phyloP scores from a whole-genome alignment of 1,140 invertebrate species.

The Solenopsis fugax region DNA sequence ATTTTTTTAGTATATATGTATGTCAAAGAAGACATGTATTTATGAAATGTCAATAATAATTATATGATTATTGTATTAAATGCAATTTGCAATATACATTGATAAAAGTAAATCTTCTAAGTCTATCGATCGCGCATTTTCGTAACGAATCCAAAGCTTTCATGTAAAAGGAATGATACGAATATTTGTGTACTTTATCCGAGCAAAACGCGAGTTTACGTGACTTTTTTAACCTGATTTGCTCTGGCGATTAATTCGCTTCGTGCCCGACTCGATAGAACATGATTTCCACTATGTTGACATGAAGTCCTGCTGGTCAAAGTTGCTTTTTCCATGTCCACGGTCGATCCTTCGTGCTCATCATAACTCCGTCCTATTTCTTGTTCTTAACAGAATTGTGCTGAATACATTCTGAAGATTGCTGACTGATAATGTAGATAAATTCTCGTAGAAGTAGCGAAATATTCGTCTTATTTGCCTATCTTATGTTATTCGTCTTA shows the following conservation, averaged over 20 bases:
- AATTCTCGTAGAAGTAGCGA: too few species aligned
- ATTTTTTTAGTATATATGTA: neutral
- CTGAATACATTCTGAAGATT: too few species aligned
- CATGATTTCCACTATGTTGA: conserved; percentile 9
- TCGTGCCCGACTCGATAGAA: conserved; percentile 24
- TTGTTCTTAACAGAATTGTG: too few species aligned
- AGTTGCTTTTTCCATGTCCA: conserved; percentile 20
- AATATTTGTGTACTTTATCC: conserved; percentile 28
- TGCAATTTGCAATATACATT: neutral
- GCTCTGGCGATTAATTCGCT: conserved; percentile 49
- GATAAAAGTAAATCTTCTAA: neutral
- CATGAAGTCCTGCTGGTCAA: neutral
- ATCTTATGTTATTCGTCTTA: too few species aligned
- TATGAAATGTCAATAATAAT: too few species aligned
- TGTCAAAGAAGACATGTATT: too few species aligned
- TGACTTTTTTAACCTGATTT: conserved; percentile 70
- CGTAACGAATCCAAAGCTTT: conserved; percentile 11
- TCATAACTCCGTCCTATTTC: too few species aligned
- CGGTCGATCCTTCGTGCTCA: neutral
- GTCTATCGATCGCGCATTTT: conserved; percentile 16
- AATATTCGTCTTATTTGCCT: too few species aligned
- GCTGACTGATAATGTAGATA: too few species aligned
- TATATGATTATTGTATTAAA: neutral
- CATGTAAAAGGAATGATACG: conserved; percentile 14
- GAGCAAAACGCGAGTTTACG: conserved; percentile 49